A percentile compares a stretch with the other conserved stretches of the same genome.
These are phyloP conservation scores for Porites divaricata DNA, from an alignment of 92 coral and sea anemone genomes.

Conservation along the genomic window DNA sequence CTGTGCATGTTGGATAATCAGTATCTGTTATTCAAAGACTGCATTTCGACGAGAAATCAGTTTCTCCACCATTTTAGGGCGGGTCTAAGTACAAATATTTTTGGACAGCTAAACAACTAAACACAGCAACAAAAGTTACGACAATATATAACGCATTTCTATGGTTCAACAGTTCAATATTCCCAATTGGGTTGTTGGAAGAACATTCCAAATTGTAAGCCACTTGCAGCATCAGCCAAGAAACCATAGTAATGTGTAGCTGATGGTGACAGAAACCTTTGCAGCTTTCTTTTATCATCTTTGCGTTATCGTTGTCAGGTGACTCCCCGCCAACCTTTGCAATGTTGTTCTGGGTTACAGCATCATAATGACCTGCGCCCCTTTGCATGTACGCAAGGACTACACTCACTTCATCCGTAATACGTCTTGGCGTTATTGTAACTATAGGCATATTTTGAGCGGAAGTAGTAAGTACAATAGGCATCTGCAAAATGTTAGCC, in stretches of 20 bases:
- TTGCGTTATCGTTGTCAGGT: constrained; percentile 7
- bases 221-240: constrained; percentile 10
- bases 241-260: constrained; percentile 6
- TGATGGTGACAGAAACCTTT: constrained; percentile 22
- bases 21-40: neutral
- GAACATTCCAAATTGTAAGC: neutral
- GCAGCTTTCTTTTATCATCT: constrained; percentile 23
- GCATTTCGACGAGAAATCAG: too few relatives aligned
- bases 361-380: constrained; percentile 61
- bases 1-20: neutral
- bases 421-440: constrained; percentile 36
- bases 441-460: constrained; percentile 34
- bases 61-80: neutral
- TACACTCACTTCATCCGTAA: constrained; percentile 24
- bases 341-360: constrained; percentile 34
- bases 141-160: constrained; percentile 5
- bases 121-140: neutral
- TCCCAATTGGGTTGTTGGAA: neutral
- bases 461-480: constrained; percentile 41
- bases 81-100: neutral
- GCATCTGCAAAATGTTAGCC: constrained; percentile 50
- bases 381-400: constrained; percentile 41
- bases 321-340: constrained; percentile 10
- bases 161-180: neutral
- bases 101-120: neutral